Base-by-base conservation (phyloP, 2,113 vertebrate species). In the human region DNA sequence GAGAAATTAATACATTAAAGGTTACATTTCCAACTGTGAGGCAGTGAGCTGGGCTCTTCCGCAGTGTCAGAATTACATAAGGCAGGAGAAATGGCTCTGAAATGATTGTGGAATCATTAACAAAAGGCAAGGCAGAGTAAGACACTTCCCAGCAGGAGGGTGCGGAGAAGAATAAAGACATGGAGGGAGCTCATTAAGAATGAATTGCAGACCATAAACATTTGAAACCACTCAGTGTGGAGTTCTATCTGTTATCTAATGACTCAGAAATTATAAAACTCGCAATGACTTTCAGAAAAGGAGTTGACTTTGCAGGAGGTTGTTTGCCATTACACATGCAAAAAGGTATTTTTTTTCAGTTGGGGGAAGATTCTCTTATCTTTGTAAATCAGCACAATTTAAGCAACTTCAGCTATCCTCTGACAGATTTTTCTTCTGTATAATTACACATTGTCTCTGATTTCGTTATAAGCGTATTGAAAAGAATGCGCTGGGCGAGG, bases 191-290 rank as follows among this genome's bases (percentile, higher is more conserved):
- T 99, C 99, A 99, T 99, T 99, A 99, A 99, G 99, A 99, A 99
- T 99, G 99, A 99, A 99, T 99, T 99, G 99, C 99, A 99, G 99
- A 99, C 99, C 99, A 99, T 99, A 99, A 99, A 99, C 99, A 99
- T 99, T 99, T 98, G 98, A 99, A 99, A 98, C 99, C 99, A 99
- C 98, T 99, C 99, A 99, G 99, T 99, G 99, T 99, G 99, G 99
- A 98, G 98, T 98, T 99, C 98, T 99, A 99, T 99, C 99, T 99
- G 99, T 99, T 99, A 99, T 99, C 99, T 99, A 99, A 99, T 99
- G 99, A 99, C 99, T 99, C 99, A 99, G 99, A 99, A 99, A 99
- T 99, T 99, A 99, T 98, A 99, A 99, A 99, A 99, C 99, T 98
- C 98, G 98, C 98, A 98, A 98, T 98, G 99, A 99, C 99, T 99